Evolutionary conservation across 2,113 vertebrate species (phyloP).

Genomic region (Siniperca chuatsi): DNA sequence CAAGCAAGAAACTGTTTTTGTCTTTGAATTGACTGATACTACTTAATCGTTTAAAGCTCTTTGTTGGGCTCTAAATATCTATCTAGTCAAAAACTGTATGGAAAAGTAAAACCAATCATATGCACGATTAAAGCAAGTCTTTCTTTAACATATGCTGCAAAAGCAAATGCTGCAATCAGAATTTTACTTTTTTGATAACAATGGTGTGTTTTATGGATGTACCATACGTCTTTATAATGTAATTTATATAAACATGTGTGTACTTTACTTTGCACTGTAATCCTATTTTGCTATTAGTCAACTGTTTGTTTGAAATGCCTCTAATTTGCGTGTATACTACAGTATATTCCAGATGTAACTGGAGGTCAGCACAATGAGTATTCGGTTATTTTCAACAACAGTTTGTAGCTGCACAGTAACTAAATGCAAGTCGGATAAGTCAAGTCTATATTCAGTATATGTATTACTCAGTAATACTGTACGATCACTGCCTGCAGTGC

Average conservation of each 20-base stretch:
- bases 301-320: slow-evolving; percentile 41
- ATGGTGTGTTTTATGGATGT: slow-evolving; percentile 44
- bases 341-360: slow-evolving; percentile 54
- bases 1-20: slow-evolving; percentile 36
- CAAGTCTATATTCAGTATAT: slow-evolving; percentile 61
- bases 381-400: slow-evolving; percentile 56
- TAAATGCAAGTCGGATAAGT: slow-evolving; percentile 65
- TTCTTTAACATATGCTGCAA: slow-evolving; percentile 32
- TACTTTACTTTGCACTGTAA: slow-evolving; percentile 49
- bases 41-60: slow-evolving; percentile 24
- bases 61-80: slow-evolving; percentile 23
- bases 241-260: slow-evolving; percentile 37
- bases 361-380: slow-evolving; percentile 64
- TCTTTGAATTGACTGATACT: slow-evolving; percentile 24
- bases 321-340: slow-evolving; percentile 58
- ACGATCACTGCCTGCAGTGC: slow-evolving; percentile 76
- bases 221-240: slow-evolving; percentile 32
- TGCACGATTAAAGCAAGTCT: slow-evolving; percentile 44
- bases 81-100: not conserved
- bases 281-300: slow-evolving; percentile 55
- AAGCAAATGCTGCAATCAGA: slow-evolving; percentile 36
- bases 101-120: slow-evolving; percentile 21
- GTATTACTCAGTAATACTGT: slow-evolving; percentile 72
- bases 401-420: slow-evolving; percentile 71
- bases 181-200: slow-evolving; percentile 27